Evolutionary conservation across 2,888 invertebrate genomes (phyloP), one percentile per base, ranked within the genome.

Genomic region (Drosophila emarginata): DNA sequence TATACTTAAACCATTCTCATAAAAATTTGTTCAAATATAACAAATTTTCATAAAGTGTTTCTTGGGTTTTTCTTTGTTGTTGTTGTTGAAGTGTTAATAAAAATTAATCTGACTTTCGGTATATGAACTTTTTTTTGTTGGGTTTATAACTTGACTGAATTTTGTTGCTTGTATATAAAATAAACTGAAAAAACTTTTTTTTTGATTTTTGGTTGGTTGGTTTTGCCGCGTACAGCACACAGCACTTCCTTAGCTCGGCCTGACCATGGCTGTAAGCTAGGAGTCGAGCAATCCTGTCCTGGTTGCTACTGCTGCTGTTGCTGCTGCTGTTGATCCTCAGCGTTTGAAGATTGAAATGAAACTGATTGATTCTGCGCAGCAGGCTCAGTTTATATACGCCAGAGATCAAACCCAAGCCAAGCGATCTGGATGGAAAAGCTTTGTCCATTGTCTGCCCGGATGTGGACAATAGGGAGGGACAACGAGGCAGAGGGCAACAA

Each of bases 361-460:
- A 90, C 90, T 90, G 89, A 90, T 81, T 89, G 88, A 85, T 87
- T 84, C 86, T 87, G 77, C 89, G 89, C 89, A 88, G 81, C 80
- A 83, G 80, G 78, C 73, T 72, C 59, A 61, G 71, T 18, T 89
- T 90, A 87, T 90, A 90, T 90, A 90, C 77, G 61, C 69, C 28
- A 23, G 37, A 69, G 59, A 18, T 18, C 40, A 59, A 36, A 61
- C 61, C 61, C 21, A 21, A 26, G 64, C 63, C 52, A 71, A 51
- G 54, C 61, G 72, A 72, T 72, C 72, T 64, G 78, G 58, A 65
- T 79, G 77, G 79, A 56, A 74, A 63, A 79, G 72, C 70, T 85
- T 80, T 78, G 84, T 80, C 78, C 80, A 73, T 85, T 85, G 84
- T 85, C 83, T 80, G 72, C 58, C 64, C 74, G 71, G 67, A 69